Percentiles rank a stretch among this genome's conserved stretches.
These are phyloP conservation scores for human (Homo sapiens) DNA, from an alignment of 2,113 vertebrate species.

Conservation along the genomic window DNA sequence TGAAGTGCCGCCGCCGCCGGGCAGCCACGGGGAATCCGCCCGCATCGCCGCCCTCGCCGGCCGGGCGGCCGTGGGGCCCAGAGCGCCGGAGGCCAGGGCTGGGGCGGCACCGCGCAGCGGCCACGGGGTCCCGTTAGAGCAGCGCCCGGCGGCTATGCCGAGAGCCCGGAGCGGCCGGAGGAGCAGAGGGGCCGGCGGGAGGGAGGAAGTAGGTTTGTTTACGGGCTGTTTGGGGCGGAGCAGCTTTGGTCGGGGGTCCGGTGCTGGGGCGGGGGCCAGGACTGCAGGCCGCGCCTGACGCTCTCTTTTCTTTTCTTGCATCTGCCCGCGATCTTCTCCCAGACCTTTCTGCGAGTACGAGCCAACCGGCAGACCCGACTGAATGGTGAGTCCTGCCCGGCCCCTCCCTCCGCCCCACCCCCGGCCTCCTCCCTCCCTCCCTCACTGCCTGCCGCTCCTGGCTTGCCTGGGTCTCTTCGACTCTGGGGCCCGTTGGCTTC, in stretches of 20 bases:
- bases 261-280: background rate
- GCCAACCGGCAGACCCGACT: slow-evolving; percentile 98
- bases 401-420: slow-evolving; percentile 63
- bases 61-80: slow-evolving; percentile 66
- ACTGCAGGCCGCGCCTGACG: slow-evolving; percentile 53
- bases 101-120: slow-evolving; percentile 89
- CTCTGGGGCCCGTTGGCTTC: background rate
- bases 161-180: slow-evolving; percentile 83
- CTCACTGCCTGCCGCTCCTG: background rate
- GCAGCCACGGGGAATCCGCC: slow-evolving; percentile 90
- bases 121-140: slow-evolving; percentile 85
- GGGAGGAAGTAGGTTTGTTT: slow-evolving; percentile 89
- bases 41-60: slow-evolving; percentile 86
- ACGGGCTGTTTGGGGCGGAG: slow-evolving; percentile 64
- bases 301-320: slow-evolving; percentile 72
- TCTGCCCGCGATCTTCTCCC: slow-evolving; percentile 74
- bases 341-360: slow-evolving; percentile 98
- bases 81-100: slow-evolving; percentile 85
- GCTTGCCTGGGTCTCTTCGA: slow-evolving; percentile 13
- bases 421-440: slow-evolving; percentile 58
- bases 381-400: slow-evolving; percentile 93
- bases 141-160: slow-evolving; percentile 76
- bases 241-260: slow-evolving; percentile 15
- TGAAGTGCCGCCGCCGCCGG: slow-evolving; percentile 79
- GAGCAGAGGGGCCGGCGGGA: slow-evolving; percentile 71